These are phyloP conservation scores for Scotopteryx bipunctaria DNA, from an alignment of 2,888 invertebrate species.

Conservation along the genomic window DNA sequence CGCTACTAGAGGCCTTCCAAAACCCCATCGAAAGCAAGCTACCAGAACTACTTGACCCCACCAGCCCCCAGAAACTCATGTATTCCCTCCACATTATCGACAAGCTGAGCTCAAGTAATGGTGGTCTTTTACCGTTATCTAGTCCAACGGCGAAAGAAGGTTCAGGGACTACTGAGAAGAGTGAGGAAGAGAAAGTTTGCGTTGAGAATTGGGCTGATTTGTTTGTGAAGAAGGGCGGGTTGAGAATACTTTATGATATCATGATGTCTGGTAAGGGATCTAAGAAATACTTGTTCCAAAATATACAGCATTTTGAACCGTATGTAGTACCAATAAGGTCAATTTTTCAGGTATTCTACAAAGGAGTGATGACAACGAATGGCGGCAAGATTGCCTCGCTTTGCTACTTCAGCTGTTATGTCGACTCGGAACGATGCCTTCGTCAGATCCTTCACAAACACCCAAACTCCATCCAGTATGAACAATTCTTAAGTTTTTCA, in stretches of 20 bases:
- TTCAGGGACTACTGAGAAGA: conserved; percentile 54
- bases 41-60: conserved; percentile 91
- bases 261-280: conserved; percentile 89
- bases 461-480: conserved; percentile 86
- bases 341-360: conserved; percentile 86
- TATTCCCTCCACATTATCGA: conserved; percentile 95
- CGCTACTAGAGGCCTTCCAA: conserved; percentile 92
- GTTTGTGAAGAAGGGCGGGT: conserved; percentile 94
- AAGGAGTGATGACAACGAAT: conserved; percentile 90
- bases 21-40: conserved; percentile 87
- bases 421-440: conserved; percentile 90
- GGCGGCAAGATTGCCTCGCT: conserved; percentile 97
- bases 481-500: conserved; percentile 1
- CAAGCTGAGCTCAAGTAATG: conserved; percentile 68
- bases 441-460: conserved; percentile 69
- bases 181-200: conserved; percentile 61
- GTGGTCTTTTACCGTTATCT: conserved; percentile 28
- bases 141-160: conserved; percentile 58
- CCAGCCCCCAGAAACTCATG: conserved; percentile 96
- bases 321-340: conserved; percentile 14
- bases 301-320: conserved; percentile 2
- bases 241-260: conserved; percentile 94
- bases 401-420: conserved; percentile 93
- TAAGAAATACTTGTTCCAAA: not conserved
- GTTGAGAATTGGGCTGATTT: conserved; percentile 87